Base-by-base conservation (phyloP, 2,888 invertebrate species). In the Agrypnus murinus region DNA sequence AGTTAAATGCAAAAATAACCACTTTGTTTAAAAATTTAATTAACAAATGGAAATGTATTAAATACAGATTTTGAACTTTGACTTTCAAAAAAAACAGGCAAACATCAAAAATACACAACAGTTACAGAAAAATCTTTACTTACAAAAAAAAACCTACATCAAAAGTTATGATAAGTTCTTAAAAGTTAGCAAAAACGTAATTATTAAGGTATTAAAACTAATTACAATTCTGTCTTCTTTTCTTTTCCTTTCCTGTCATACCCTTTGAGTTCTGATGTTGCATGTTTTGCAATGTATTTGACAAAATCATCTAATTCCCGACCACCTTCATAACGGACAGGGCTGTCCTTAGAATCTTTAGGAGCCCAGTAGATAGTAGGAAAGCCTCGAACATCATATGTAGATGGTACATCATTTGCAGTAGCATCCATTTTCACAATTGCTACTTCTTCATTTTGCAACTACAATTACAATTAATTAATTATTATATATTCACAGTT, bases 381-480 rank as follows among this genome's bases (percentile, higher is more conserved):
- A 92, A 99, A 99, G 8, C 99, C 99, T 70, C 92, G 91, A 8
- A 99, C 99, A 81, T 98, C 95, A 86, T 90, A 99, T 7, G 89
- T 87, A 75, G 92, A 88, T 75, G 98, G 97, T 79, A 98, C 98
- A 89, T 99, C 99, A 85, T 99, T 99, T 75, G 96, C 96, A 9
- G 99, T 98, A 10, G 99, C 99, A 86, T 99, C 99, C 89, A 99
- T 95, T 86, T 99, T 99, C 1, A 98, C 95, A 80, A 99, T 96
- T 74, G 92, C 92, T 1, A 99, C 92, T 32, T 93, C 90, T 87
- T 99, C 99, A 77, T 92, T 88, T 79, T 91, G 90, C 83, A 98
- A 84, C 92, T 94, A 86, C 82, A 71, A 55, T 14, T 32, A 55
- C 71, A 81, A 76, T 72, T 55, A 60, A 65, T 62, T n/a, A 15